These are phyloP conservation scores for Euplexia lucipara DNA, from an alignment of 2,888 invertebrate genomes.

Conservation along the genomic window DNA sequence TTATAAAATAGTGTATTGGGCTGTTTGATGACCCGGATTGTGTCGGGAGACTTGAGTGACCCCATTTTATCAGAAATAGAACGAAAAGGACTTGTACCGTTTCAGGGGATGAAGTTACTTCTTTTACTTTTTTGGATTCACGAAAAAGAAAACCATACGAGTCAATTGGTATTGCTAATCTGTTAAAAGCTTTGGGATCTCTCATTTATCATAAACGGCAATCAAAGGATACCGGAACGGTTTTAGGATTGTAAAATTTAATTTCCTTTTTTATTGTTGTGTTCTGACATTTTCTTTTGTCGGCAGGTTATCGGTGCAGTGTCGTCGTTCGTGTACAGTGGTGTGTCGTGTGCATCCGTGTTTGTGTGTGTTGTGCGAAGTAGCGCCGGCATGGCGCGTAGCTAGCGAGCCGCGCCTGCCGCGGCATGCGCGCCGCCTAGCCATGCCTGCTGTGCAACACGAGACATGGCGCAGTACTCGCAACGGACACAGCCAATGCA, in stretches of 20 bases:
- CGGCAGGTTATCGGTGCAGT: slow-evolving; percentile 76
- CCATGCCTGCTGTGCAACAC: slow-evolving; percentile 84
- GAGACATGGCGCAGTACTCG: slow-evolving; percentile 89
- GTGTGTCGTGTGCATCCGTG: slow-evolving; percentile 77
- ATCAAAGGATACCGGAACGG: background rate
- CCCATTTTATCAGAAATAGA: background rate
- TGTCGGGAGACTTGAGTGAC: background rate
- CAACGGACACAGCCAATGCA: slow-evolving; percentile 91
- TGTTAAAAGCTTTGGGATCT: background rate
- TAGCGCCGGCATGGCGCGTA: slow-evolving; percentile 79
- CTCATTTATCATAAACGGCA: background rate
- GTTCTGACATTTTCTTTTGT: slow-evolving; percentile 55
- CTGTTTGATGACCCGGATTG: background rate
- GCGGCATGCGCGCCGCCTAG: slow-evolving; percentile 87
- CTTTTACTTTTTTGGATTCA: background rate
- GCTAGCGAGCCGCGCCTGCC: slow-evolving; percentile 84
- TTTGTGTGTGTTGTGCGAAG: slow-evolving; percentile 72
- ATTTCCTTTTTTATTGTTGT: background rate
- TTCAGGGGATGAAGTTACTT: background rate
- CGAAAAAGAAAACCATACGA: background rate
- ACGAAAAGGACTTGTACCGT: background rate
- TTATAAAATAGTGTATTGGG: background rate
- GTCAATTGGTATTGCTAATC: background rate
- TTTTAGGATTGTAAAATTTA: background rate
- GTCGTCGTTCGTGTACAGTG: slow-evolving; percentile 74